Conservation (phyloP, 2,888 invertebrate species). For the Apoda limacodes region DNA sequence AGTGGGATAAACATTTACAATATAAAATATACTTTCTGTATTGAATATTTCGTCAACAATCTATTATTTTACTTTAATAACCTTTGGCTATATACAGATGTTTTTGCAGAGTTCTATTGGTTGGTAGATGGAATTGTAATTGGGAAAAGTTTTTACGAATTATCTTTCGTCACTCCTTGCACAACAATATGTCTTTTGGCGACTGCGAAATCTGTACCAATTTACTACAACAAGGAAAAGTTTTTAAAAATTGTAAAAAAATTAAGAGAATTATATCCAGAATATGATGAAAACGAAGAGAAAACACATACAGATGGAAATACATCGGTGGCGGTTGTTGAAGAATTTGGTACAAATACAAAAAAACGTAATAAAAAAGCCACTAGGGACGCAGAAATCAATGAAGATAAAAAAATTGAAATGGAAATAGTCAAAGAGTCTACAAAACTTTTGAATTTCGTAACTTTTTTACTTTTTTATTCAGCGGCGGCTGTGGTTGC, state of each 20-base stretch:
- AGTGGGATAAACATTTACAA: slow-evolving; percentile 32
- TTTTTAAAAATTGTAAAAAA: slow-evolving; percentile 26
- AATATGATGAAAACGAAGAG: slow-evolving; percentile 14
- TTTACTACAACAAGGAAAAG: slow-evolving; percentile 28
- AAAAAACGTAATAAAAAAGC: neutral
- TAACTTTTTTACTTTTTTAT: slow-evolving; percentile 23
- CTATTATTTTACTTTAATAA: slow-evolving; percentile 31
- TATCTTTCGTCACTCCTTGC: slow-evolving; percentile 36
- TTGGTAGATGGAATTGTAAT: slow-evolving; percentile 29
- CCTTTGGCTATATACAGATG: slow-evolving; percentile 30
- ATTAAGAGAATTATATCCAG: slow-evolving; percentile 33
- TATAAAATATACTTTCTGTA: slow-evolving; percentile 10
- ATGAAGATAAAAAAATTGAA: slow-evolving; percentile 7
- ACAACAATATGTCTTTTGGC: slow-evolving; percentile 31
- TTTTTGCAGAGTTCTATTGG: slow-evolving; percentile 36
- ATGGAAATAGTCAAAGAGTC: slow-evolving; percentile 26
- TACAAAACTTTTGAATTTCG: slow-evolving; percentile 23
- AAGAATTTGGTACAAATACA: too few relatives aligned
- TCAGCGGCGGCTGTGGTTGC: slow-evolving; percentile 25
- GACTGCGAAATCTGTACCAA: slow-evolving; percentile 29
- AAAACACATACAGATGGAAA: too few relatives aligned
- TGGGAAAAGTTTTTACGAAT: slow-evolving; percentile 32
- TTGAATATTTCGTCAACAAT: slow-evolving; percentile 21
- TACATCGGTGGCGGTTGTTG: slow-evolving; percentile 6
- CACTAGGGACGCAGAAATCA: neutral